phyloP scores from a whole-genome alignment of 2,797 vertebrate genomes.

The Phoebastria nigripes region DNA sequence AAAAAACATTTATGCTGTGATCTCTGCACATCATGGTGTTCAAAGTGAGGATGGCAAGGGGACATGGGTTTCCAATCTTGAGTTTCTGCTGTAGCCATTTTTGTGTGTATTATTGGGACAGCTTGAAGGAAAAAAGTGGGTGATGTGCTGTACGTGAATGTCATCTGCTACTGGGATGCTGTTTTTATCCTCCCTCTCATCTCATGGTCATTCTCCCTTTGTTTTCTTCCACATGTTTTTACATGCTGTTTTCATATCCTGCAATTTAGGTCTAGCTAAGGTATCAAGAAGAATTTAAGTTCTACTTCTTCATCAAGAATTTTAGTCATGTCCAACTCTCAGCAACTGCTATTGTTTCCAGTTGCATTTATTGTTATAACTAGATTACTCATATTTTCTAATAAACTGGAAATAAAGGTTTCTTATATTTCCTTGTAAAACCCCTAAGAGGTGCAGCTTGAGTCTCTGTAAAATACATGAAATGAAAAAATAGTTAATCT shows the following conservation, averaged over 20 bases:
- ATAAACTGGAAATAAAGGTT: neutral
- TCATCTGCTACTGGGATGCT: neutral
- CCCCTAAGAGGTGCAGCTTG: neutral
- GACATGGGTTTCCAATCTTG: neutral
- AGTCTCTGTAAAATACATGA: neutral
- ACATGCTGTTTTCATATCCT: neutral
- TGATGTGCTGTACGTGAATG: neutral
- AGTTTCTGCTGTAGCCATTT: neutral
- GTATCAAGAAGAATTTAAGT: neutral
- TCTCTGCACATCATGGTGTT: neutral
- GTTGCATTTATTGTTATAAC: neutral
- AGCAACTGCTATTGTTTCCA: neutral
- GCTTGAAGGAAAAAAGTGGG: neutral
- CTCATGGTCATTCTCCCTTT: neutral
- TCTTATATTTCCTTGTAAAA: neutral
- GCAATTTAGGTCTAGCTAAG: neutral
- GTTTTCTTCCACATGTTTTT: neutral
- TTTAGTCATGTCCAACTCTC: neutral
- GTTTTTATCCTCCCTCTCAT: neutral
- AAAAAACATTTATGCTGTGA: neutral
- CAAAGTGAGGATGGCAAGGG: neutral
- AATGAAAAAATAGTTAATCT: neutral
- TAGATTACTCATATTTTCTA: neutral
- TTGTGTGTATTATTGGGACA: neutral
- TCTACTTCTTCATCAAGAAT: neutral